Evolutionary conservation across 2,797 vertebrate genomes (phyloP).

Genomic region (Hemitrygon akajei): DNA sequence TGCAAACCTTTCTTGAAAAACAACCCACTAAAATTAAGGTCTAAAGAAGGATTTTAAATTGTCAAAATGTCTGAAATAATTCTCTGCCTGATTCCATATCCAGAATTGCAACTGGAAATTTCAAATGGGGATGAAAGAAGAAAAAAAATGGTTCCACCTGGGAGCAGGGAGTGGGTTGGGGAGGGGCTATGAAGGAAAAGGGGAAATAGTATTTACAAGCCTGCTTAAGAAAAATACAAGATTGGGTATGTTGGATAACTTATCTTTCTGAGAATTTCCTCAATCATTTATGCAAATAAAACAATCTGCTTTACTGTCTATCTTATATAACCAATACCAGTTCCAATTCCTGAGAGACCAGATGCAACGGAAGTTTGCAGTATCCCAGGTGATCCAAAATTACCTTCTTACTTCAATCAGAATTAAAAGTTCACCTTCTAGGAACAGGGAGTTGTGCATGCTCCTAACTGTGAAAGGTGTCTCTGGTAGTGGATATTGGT

Average conservation of each 20-base stretch:
- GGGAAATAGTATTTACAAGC: too few relatives aligned
- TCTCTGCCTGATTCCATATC: too few relatives aligned
- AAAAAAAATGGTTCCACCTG: too few relatives aligned
- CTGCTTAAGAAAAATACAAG: not conserved
- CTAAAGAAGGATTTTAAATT: not conserved
- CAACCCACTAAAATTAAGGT: not conserved
- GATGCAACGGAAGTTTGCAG: not conserved
- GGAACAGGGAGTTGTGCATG: not conserved
- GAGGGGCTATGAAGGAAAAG: too few relatives aligned
- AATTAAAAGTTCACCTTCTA: not conserved
- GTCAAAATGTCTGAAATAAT: too few relatives aligned
- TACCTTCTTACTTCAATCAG: not conserved
- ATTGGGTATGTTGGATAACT: not conserved
- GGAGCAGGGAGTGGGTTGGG: too few relatives aligned
- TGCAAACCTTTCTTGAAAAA: not conserved
- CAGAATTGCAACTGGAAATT: too few relatives aligned
- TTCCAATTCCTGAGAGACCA: not conserved
- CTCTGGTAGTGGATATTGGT: not conserved
- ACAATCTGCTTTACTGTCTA: not conserved
- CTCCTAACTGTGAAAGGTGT: too few relatives aligned
- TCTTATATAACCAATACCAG: not conserved
- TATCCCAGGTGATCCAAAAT: not conserved
- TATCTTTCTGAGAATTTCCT: not conserved
- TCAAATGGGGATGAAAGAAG: too few relatives aligned
- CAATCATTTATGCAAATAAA: not conserved